A percentile compares a stretch with the other conserved stretches of the same genome.
These are phyloP conservation scores for Drosophila burlai DNA, from an alignment of 1,140 invertebrate species.

Conservation along the genomic window DNA sequence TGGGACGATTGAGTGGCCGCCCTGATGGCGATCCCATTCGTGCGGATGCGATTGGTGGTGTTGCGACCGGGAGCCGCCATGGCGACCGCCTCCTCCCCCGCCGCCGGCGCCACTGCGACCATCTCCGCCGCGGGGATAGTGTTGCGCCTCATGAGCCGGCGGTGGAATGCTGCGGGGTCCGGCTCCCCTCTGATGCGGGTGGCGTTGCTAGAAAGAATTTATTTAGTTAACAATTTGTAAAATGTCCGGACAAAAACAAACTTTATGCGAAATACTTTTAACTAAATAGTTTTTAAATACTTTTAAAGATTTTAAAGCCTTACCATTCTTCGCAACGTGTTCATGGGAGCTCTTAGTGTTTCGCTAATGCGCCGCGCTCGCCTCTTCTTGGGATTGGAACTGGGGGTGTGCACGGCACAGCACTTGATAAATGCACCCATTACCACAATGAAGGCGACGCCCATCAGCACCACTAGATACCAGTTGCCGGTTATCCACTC, in stretches of 20 bases:
- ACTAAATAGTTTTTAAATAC: too few species aligned
- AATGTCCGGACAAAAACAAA: too few species aligned
- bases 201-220: slow-evolving; percentile 84
- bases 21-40: slow-evolving; percentile 81
- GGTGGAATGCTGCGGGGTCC: slow-evolving; percentile 87
- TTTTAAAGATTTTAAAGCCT: neutral
- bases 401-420: slow-evolving; percentile 99
- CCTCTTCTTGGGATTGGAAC: slow-evolving; percentile 97
- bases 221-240: neutral
- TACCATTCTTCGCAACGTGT: slow-evolving; percentile 91
- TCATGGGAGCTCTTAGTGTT: slow-evolving; percentile 94
- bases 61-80: slow-evolving; percentile 56
- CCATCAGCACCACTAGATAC: slow-evolving; percentile 98
- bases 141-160: slow-evolving; percentile 77
- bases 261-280: too few species aligned
- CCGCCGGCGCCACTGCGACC: slow-evolving; percentile 30
- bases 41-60: slow-evolving; percentile 74
- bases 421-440: slow-evolving; percentile 99
- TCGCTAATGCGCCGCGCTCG: slow-evolving; percentile 94
- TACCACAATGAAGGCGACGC: slow-evolving; percentile 95
- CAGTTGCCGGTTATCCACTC: slow-evolving; percentile 97
- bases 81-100: slow-evolving; percentile 46
- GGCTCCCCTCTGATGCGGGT: slow-evolving; percentile 85
- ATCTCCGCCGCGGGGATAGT: slow-evolving; percentile 58
- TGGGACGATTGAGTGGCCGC: slow-evolving; percentile 73